A percentile compares a stretch with the other conserved stretches of the same genome.
Conservation (phyloP, 2,797 vertebrate species). For the Coregonus suidteri region DNA sequence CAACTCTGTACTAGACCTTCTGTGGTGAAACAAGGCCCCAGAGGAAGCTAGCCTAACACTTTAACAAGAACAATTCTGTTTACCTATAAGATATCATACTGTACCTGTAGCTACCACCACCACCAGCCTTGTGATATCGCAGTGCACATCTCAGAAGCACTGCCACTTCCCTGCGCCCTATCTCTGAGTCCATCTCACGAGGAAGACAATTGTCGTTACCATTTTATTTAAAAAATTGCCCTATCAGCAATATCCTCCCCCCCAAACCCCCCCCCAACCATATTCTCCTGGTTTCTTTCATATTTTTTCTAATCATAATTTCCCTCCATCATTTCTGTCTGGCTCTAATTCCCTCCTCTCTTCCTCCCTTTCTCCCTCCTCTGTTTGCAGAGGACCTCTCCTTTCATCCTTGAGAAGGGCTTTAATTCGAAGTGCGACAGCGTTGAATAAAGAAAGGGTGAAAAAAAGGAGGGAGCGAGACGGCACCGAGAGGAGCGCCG, state of each 20-base stretch:
- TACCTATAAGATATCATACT: not conserved
- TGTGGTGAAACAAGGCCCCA: slow-evolving; percentile 28
- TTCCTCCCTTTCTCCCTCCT: slow-evolving; percentile 61
- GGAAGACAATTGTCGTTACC: slow-evolving; percentile 74
- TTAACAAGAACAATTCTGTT: slow-evolving; percentile 28
- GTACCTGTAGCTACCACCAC: slow-evolving; percentile 48
- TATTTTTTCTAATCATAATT: slow-evolving; percentile 22
- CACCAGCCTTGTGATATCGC: not conserved
- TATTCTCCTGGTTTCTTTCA: slow-evolving; percentile 56
- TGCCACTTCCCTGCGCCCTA: not conserved
- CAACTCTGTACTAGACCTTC: too few relatives aligned
- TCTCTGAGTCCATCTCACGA: slow-evolving; percentile 21
- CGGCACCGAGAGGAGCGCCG: slow-evolving; percentile 14
- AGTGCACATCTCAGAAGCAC: not conserved
- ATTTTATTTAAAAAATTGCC: slow-evolving; percentile 73
- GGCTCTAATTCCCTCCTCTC: slow-evolving; percentile 45
- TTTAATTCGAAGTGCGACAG: slow-evolving; percentile 84
- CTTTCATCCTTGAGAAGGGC: slow-evolving; percentile 85
- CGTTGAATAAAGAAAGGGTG: slow-evolving; percentile 75
- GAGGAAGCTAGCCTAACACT: not conserved
- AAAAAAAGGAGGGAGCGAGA: not conserved
- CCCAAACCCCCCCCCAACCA: slow-evolving; percentile 20
- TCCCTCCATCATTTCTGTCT: slow-evolving; percentile 11
- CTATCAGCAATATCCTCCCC: slow-evolving; percentile 58
- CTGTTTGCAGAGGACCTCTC: slow-evolving; percentile 81